These are phyloP conservation scores for Tiphia femorata DNA, from an alignment of 2,888 invertebrate genomes.

Conservation along the genomic window DNA sequence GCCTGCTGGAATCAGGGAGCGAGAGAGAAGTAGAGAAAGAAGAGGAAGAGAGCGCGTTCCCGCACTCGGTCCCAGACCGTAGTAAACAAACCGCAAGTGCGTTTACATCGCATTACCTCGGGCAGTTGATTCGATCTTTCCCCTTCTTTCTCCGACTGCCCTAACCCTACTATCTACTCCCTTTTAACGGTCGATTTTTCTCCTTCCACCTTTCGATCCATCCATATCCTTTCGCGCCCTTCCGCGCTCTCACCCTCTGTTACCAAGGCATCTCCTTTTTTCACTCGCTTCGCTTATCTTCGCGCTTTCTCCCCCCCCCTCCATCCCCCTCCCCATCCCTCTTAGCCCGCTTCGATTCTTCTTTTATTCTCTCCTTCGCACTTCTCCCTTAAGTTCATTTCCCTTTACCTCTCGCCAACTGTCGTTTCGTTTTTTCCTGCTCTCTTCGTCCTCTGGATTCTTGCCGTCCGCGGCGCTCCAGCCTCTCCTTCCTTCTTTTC, in stretches of 20 bases:
- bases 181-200: no score
- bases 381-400: not conserved
- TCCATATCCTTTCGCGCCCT: not conserved
- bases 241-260: no score
- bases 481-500: no score
- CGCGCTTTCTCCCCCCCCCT: not conserved
- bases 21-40: no score
- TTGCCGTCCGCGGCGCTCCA: no score
- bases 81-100: conserved; percentile 45
- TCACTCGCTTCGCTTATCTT: not conserved
- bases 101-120: conserved; percentile 33
- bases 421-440: not conserved
- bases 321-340: not conserved
- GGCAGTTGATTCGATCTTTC: conserved; percentile 18
- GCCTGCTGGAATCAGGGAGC: no score
- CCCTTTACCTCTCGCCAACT: not conserved
- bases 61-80: conserved; percentile 34
- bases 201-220: not conserved
- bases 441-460: no score
- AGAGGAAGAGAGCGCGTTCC: no score
- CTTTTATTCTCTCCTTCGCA: not conserved
- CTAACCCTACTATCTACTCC: no score
- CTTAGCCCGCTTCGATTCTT: not conserved
- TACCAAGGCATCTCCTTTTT: no score
- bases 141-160: not conserved